Base-by-base conservation (phyloP, 2,888 invertebrate genomes). In the Oeneis ivallda region DNA sequence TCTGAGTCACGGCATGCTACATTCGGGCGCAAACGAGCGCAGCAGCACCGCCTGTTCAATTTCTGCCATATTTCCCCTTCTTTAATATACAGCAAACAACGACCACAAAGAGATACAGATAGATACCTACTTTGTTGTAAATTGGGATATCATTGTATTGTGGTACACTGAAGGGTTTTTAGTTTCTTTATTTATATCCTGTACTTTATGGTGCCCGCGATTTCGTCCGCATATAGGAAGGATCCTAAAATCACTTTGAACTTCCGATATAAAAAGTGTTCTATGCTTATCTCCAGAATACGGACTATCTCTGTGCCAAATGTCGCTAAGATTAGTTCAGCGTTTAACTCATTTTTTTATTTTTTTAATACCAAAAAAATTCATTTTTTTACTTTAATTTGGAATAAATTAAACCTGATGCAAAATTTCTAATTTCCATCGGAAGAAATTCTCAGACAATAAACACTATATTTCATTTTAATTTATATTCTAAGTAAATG, bases 1-100 rank as follows among this genome's bases (percentile, higher is more conserved):
- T 85, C 86, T 83, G 87, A 86, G 84, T 89, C 84, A 82, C 82
- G 87, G 89, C 87, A 90, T 90, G 90, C 84, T 86, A 86, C 87
- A 85, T 85, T 81, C 87, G 87, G 81, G 79, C 82, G 83, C 79
- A 84, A 83, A 85, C 83, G 83, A 84, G 81, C 81, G 75, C 86
- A 83, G 85, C 79, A 84, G 81, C 81, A 74, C 86, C 83, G 85
- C 79, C 84, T 85, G 88, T 83, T 84, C 88, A 83, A 84, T 86
- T 87, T 85, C 88, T 86, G 84, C 85, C 84, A 88, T 88, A 87
- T 87, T 88, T 86, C 85, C 82, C 86, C 79, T 84, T 82, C 80
- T 79, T 79, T 83, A 83, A 80, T 84, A 81, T 79, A 61, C 52
- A 50, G 52, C 50, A 61, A 61, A 61, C 61, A 61, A 61, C 60